Evolutionary conservation across 2,797 vertebrate genomes (phyloP).

Genomic region (Ctenochaetus hawaiiensis): DNA sequence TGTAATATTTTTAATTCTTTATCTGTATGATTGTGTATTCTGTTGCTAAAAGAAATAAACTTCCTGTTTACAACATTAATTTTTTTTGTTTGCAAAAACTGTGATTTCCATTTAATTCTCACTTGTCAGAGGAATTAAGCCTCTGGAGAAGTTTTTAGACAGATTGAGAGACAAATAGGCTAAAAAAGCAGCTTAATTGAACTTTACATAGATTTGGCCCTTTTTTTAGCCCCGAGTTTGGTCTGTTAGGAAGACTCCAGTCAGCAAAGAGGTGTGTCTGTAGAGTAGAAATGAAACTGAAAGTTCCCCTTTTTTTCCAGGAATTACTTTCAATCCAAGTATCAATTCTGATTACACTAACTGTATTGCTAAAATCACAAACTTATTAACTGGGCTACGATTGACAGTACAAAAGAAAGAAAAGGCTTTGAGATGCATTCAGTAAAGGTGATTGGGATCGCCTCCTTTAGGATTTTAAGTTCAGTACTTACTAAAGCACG

Average conservation of each 20-base stretch:
- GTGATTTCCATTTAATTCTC: neutral
- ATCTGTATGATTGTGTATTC: slow-evolving; percentile 2
- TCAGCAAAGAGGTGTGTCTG: neutral
- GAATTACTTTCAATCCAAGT: neutral
- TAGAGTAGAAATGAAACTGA: neutral
- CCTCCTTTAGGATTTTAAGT: too few species aligned
- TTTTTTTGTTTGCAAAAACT: neutral
- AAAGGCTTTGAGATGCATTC: neutral
- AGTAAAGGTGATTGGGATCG: too few species aligned
- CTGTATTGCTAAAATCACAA: neutral
- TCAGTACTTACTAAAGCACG: too few species aligned
- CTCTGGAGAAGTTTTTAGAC: neutral
- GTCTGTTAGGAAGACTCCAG: slow-evolving; percentile 5
- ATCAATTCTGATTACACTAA: neutral
- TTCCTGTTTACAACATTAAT: neutral
- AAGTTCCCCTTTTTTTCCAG: neutral
- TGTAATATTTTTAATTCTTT: neutral
- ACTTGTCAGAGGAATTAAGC: neutral
- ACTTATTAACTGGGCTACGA: neutral
- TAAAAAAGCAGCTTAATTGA: neutral
- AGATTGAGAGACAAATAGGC: neutral
- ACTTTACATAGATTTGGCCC: rapidly evolving
- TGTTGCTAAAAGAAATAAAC: slow-evolving; percentile 25
- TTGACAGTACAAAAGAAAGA: neutral
- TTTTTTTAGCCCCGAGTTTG: neutral